Percentiles rank a stretch among this genome's conserved stretches.
Evolutionary conservation across 1,140 invertebrate genomes (phyloP).

Genomic region (Drosophila melanogaster): Release_6_plus_ISO1_MT NT_037436.4:4503001-4503500

Average conservation of each 20-base stretch:
- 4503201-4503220: constrained; percentile 77
- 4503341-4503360: constrained; percentile 95
- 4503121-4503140: constrained; percentile 61
- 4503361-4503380: constrained; percentile 92
- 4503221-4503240: constrained; percentile 48
- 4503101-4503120: constrained; percentile 67
- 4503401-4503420: constrained; percentile 93
- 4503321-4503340: constrained; percentile 94
- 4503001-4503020: constrained; percentile 49
- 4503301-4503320: constrained; percentile 91
- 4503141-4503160: constrained; percentile 54
- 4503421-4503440: constrained; percentile 91
- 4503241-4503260: constrained; percentile 33
- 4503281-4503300: constrained; percentile 87
- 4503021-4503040: constrained; percentile 52
- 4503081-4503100: constrained; percentile 68
- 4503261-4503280: constrained; percentile 72
- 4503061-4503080: constrained; percentile 60
- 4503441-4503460: constrained; percentile 91
- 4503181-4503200: constrained; percentile 76
- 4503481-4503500: neutral
- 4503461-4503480: constrained; percentile 86
- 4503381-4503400: constrained; percentile 94
- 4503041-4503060: constrained; percentile 77
- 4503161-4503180: constrained; percentile 76